A percentile compares a stretch with the other conserved stretches of the same genome.
Evolutionary conservation across 2,797 vertebrate genomes (phyloP).

Genomic region (Gambelia wislizenii): DNA sequence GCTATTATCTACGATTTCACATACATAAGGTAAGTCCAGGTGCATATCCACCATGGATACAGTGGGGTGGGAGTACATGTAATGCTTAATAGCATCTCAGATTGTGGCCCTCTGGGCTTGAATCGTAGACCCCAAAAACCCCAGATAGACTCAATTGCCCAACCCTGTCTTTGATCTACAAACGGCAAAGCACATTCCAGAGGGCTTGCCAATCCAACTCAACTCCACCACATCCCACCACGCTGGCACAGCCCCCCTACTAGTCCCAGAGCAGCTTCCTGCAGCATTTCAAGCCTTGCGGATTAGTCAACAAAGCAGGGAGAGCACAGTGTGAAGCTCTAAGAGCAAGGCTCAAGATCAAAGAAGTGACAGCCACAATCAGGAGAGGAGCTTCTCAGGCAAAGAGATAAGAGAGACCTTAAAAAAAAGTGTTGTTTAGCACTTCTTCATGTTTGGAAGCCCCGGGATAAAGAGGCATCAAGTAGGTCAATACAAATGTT

Average conservation of each 20-base stretch:
- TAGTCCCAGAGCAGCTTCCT: conserved; percentile 29
- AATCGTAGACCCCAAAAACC: too few species aligned
- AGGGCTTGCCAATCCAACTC: background rate
- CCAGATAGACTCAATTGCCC: too few species aligned
- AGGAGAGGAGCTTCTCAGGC: conserved; percentile 28
- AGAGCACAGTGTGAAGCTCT: background rate
- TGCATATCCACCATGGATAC: too few species aligned
- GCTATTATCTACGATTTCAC: too few species aligned
- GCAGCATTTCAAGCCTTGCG: conserved; percentile 50
- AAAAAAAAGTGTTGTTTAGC: background rate
- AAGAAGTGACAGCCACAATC: background rate
- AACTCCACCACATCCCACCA: background rate
- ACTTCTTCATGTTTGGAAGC: background rate
- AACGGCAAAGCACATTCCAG: background rate
- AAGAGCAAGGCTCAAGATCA: conserved; percentile 35
- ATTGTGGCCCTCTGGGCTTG: too few species aligned
- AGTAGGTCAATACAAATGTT: background rate
- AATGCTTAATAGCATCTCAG: too few species aligned
- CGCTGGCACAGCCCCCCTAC: background rate
- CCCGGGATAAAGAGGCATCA: background rate
- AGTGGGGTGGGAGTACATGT: too few species aligned
- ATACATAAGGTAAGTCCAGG: too few species aligned
- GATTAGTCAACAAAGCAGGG: conserved; percentile 41
- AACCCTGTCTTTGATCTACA: too few species aligned
- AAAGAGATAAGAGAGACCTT: background rate